Conservation (phyloP, 2,113 vertebrate genomes). For the Numenius arquata region DNA sequence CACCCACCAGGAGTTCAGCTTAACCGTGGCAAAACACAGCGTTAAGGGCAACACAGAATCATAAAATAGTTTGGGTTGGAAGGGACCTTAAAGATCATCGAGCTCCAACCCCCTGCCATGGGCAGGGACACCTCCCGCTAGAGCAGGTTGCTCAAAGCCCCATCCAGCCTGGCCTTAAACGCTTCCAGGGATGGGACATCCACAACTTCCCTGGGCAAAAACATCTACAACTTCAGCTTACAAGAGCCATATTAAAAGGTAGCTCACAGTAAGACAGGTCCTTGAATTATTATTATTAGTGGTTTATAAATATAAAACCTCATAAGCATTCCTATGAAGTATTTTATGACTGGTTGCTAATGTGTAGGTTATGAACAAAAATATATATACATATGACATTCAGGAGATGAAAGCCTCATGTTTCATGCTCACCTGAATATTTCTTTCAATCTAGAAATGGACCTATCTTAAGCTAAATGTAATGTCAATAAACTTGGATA, state of each 20-base stretch:
- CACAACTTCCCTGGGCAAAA: too few species aligned
- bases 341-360: background rate
- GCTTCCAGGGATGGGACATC: too few species aligned
- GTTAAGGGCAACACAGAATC: background rate
- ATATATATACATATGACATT: fast-evolving
- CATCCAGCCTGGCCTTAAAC: too few species aligned
- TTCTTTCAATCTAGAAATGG: background rate
- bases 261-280: background rate
- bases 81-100: too few species aligned
- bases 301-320: background rate
- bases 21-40: background rate
- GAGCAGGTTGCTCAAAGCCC: too few species aligned
- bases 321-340: too few species aligned
- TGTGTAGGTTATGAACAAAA: background rate
- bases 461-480: background rate
- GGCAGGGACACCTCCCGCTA: too few species aligned
- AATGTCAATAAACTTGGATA: background rate
- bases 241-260: background rate
- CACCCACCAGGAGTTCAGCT: background rate
- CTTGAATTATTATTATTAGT: background rate
- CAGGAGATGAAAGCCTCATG: background rate
- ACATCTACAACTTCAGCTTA: background rate
- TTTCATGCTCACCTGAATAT: background rate
- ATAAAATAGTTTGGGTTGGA: too few species aligned
- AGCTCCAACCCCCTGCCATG: too few species aligned